These are phyloP conservation scores for Megalops cyprinoides DNA, from an alignment of 2,797 vertebrate genomes.

Conservation along the genomic window DNA sequence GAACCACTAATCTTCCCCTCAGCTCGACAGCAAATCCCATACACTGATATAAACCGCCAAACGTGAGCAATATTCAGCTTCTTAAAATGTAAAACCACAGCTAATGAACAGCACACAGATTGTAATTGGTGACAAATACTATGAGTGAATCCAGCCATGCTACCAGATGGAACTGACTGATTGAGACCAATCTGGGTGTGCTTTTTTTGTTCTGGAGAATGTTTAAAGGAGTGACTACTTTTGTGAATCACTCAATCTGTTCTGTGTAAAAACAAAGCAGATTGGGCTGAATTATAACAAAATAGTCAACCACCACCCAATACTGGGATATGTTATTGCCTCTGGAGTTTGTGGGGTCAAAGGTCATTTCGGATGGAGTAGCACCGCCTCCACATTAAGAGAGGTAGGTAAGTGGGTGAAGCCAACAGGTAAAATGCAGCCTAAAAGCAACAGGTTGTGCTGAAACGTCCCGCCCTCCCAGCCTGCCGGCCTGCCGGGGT, in stretches of 20 bases:
- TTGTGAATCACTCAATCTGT: no score
- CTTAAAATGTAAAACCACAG: slow-evolving; percentile 6
- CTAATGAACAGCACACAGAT: neutral
- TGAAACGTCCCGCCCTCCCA: neutral
- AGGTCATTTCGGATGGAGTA: neutral
- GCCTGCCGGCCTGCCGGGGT: neutral
- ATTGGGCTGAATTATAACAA: neutral
- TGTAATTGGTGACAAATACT: neutral
- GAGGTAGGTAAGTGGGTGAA: neutral
- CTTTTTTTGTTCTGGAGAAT: no score
- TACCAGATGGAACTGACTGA: slow-evolving; percentile 1
- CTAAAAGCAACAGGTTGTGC: neutral
- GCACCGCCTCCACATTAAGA: neutral
- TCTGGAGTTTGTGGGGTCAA: neutral
- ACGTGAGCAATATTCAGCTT: neutral
- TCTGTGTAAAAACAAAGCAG: neutral
- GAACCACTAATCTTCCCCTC: neutral
- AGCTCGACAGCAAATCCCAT: neutral
- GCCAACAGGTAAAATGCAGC: neutral
- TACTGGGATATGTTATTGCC: neutral
- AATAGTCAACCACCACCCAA: neutral
- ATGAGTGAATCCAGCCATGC: neutral
- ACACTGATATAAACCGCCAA: no score
- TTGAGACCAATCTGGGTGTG: no score
- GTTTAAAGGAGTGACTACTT: no score